Conservation (phyloP, 1,140 invertebrate species). For the Planococcus citri region DNA sequence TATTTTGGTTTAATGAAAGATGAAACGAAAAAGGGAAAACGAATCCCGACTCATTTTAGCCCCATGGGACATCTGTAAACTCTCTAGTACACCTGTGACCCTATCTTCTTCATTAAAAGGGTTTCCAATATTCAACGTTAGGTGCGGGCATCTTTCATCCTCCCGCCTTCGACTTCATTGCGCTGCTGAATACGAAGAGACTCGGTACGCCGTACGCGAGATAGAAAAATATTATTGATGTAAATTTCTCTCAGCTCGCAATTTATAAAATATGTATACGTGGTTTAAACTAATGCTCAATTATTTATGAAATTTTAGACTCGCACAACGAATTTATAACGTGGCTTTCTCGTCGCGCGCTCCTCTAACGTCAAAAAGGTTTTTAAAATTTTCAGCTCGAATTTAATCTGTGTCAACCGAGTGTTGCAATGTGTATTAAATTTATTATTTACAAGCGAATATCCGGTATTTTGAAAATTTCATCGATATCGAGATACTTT, state of each 20-base stretch:
- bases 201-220: too few species aligned
- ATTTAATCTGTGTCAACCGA: too few species aligned
- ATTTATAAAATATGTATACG: not conserved
- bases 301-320: not conserved
- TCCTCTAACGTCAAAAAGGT: not conserved
- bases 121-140: constrained; percentile 14
- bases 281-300: not conserved
- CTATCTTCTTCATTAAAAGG: constrained; percentile 17
- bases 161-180: not conserved
- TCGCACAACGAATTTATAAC: not conserved
- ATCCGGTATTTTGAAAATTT: too few species aligned
- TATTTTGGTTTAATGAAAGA: constrained; percentile 17
- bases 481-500: too few species aligned
- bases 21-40: constrained; percentile 13
- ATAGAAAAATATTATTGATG: not conserved
- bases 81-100: constrained; percentile 17
- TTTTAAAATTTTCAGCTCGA: not conserved
- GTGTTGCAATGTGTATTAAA: too few species aligned
- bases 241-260: not conserved
- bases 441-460: too few species aligned
- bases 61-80: constrained; percentile 16
- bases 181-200: not conserved
- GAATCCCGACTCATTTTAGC: constrained; percentile 14
- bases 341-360: not conserved
- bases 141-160: not conserved